phyloP scores from a whole-genome alignment of 2,113 vertebrate genomes.

The Passer montanus region DNA sequence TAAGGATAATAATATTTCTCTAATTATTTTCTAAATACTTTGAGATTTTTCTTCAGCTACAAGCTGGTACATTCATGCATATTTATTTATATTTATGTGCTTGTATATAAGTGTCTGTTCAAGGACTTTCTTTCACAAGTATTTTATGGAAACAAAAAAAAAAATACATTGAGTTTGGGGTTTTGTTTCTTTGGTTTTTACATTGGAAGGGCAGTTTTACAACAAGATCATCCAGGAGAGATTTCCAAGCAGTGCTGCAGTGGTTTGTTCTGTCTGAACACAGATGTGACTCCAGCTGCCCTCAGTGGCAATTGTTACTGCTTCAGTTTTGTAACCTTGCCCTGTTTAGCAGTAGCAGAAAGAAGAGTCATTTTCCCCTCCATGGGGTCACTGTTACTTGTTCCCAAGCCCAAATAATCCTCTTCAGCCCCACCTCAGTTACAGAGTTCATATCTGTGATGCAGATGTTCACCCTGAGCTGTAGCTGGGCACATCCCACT shows the following conservation, averaged over 20 bases:
- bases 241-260: not conserved
- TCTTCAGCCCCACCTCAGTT: not conserved
- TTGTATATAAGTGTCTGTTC: not conserved
- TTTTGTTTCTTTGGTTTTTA: not conserved
- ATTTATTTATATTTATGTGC: accelerated
- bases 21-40: not conserved
- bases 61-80: not conserved
- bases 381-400: not conserved
- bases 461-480: not conserved
- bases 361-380: accelerated
- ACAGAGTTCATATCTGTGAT: not conserved
- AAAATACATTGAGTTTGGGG: not conserved
- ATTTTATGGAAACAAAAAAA: not conserved
- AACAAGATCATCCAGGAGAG: not conserved
- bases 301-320: not conserved
- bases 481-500: not conserved
- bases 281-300: not conserved
- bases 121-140: not conserved
- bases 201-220: not conserved
- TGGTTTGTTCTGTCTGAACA: not conserved
- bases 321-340: not conserved
- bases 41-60: not conserved
- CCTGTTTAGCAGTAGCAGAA: not conserved
- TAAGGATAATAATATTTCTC: not conserved
- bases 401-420: not conserved